Conservation (phyloP, 2,888 invertebrate species). For the Octodonta nipae region DNA sequence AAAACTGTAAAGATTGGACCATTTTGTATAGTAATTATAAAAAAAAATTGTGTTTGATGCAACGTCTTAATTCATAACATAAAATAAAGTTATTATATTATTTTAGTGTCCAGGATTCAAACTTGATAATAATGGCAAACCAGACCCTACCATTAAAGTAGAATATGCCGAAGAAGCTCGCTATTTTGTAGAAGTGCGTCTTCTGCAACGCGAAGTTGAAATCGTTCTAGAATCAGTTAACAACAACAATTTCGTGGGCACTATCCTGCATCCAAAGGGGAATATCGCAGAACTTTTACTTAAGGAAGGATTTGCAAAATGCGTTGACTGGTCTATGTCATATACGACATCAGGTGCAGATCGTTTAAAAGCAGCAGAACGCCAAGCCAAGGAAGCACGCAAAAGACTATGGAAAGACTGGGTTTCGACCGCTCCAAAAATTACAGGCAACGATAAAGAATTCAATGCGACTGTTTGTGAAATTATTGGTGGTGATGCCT, state of each 20-base stretch:
- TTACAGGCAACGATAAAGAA: conserved; percentile 67
- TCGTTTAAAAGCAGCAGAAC: conserved; percentile 51
- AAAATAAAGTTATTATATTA: too few relatives aligned
- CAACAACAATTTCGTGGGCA: conserved; percentile 87
- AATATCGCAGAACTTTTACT: conserved; percentile 74
- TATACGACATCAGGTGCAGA: conserved; percentile 52
- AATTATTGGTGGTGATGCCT: conserved; percentile 85
- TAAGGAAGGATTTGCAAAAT: conserved; percentile 58
- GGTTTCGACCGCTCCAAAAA: conserved; percentile 56
- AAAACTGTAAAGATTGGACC: too few relatives aligned
- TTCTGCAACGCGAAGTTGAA: conserved; percentile 83
- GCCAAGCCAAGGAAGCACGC: conserved; percentile 50
- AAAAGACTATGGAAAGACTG: conserved; percentile 87
- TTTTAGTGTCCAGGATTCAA: conserved; percentile 65
- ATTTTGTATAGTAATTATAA: too few relatives aligned
- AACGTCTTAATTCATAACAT: too few relatives aligned
- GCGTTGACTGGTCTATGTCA: conserved; percentile 86
- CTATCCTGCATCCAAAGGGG: conserved; percentile 78
- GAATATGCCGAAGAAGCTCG: conserved; percentile 81
- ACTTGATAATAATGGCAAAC: conserved; percentile 56
- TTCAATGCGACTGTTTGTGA: conserved; percentile 75
- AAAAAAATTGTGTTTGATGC: too few relatives aligned
- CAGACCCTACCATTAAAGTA: conserved; percentile 51
- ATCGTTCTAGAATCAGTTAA: conserved; percentile 83
- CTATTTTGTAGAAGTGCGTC: conserved; percentile 80